phyloP scores from a whole-genome alignment of 2,888 invertebrate species.

The Ophion ellenae region DNA sequence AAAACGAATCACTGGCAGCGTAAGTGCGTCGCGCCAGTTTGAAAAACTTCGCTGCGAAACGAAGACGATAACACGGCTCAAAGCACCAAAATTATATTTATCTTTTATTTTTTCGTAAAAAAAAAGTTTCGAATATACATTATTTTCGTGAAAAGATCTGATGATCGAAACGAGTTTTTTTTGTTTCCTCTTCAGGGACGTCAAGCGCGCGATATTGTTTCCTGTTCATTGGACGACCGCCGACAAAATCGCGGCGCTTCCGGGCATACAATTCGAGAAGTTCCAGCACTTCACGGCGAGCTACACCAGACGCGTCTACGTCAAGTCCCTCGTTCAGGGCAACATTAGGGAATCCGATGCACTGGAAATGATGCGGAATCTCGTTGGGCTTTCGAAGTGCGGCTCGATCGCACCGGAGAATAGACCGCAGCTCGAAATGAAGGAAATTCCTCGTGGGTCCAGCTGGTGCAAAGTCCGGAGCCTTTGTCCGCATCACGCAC shows the following conservation, averaged over 20 bases:
- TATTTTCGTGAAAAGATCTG: neutral
- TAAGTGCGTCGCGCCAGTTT: neutral
- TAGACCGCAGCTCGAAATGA: constrained; percentile 86
- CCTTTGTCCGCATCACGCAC: constrained; percentile 91
- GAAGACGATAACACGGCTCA: neutral
- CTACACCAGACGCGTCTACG: constrained; percentile 87
- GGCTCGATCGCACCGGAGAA: constrained; percentile 83
- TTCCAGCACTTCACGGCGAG: constrained; percentile 86
- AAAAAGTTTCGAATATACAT: neutral
- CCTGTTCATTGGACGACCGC: constrained; percentile 88
- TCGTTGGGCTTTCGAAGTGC: constrained; percentile 86
- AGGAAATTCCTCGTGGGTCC: constrained; percentile 88
- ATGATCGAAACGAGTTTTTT: neutral
- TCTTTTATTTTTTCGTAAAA: neutral
- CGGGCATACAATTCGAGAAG: constrained; percentile 85
- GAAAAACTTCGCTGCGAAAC: neutral
- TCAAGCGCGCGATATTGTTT: constrained; percentile 88
- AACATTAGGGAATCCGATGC: constrained; percentile 89
- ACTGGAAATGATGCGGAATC: constrained; percentile 86
- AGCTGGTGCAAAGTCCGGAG: constrained; percentile 88
- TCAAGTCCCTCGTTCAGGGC: constrained; percentile 92
- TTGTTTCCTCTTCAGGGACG: constrained; percentile 85
- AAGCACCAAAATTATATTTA: neutral
- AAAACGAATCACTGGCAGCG: neutral
- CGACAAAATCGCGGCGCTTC: constrained; percentile 87